Conservation (phyloP, 1,140 invertebrate species). For the Achatina immaculata region DNA sequence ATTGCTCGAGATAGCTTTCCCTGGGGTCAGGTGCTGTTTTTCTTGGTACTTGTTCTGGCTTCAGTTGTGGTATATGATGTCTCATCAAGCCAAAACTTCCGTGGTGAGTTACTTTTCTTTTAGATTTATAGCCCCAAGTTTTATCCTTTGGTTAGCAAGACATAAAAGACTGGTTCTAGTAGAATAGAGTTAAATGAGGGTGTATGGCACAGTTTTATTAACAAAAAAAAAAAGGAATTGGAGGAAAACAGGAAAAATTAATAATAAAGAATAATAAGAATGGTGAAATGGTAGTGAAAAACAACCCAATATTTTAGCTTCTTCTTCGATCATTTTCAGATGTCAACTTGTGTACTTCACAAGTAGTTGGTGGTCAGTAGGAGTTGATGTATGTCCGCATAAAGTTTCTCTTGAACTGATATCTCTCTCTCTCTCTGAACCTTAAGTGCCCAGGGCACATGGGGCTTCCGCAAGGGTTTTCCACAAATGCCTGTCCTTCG, state of each 20-base stretch:
- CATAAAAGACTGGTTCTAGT: no score
- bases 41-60: slow-evolving; percentile 45
- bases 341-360: no score
- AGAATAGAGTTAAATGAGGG: neutral
- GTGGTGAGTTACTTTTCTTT: slow-evolving; percentile 42
- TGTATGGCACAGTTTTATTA: neutral
- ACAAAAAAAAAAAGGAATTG: neutral
- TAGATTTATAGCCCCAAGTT: neutral
- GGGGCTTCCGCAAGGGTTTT: no score
- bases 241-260: neutral
- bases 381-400: no score
- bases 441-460: no score
- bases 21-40: slow-evolving; percentile 55
- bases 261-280: neutral
- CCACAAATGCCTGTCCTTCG: no score
- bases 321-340: no score
- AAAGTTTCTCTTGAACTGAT: no score
- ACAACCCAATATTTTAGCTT: neutral
- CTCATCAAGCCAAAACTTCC: slow-evolving; percentile 50
- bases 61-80: slow-evolving; percentile 60
- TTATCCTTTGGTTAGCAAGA: neutral
- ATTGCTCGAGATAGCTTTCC: slow-evolving; percentile 55
- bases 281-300: neutral
- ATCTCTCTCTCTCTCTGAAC: no score
- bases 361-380: no score